These are phyloP conservation scores for Micropoecilia bifurca DNA, from an alignment of 2,797 vertebrate species.

Conservation along the genomic window DNA sequence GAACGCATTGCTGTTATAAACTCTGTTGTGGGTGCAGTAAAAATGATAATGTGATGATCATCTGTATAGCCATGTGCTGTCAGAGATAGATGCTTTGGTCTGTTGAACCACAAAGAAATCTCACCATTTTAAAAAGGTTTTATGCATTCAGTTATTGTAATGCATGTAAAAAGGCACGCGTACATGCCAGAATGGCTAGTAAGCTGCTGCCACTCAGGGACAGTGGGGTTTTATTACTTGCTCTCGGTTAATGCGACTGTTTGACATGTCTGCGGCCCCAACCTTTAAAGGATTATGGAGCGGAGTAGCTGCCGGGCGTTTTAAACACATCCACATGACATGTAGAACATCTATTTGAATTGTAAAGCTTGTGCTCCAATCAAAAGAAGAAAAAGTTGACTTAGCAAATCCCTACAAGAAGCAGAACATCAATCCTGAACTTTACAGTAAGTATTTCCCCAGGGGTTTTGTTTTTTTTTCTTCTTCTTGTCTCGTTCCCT, in stretches of 20 bases:
- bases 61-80: constrained; percentile 51
- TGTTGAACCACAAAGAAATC: constrained; percentile 33
- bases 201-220: neutral
- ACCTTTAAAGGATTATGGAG: constrained; percentile 5
- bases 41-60: constrained; percentile 43
- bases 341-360: constrained; percentile 23
- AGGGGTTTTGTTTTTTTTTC: neutral
- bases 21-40: constrained; percentile 25
- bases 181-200: neutral
- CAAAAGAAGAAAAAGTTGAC: constrained; percentile 24
- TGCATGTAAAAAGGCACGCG: constrained; percentile 12
- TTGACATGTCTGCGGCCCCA: constrained; percentile 2
- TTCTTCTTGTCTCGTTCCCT: neutral
- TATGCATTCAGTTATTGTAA: constrained; percentile 45
- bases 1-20: constrained; percentile 28
- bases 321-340: constrained; percentile 10
- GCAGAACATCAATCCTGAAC: constrained; percentile 17
- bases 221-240: neutral
- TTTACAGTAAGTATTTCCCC: constrained; percentile 15
- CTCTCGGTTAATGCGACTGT: constrained; percentile 10
- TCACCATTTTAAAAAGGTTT: constrained; percentile 48
- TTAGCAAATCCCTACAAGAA: constrained; percentile 28
- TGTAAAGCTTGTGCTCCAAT: constrained; percentile 23
- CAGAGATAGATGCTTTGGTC: constrained; percentile 41
- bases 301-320: neutral